Conservation (phyloP, 2,797 vertebrate species). For the Loriculus beryllinus region DNA sequence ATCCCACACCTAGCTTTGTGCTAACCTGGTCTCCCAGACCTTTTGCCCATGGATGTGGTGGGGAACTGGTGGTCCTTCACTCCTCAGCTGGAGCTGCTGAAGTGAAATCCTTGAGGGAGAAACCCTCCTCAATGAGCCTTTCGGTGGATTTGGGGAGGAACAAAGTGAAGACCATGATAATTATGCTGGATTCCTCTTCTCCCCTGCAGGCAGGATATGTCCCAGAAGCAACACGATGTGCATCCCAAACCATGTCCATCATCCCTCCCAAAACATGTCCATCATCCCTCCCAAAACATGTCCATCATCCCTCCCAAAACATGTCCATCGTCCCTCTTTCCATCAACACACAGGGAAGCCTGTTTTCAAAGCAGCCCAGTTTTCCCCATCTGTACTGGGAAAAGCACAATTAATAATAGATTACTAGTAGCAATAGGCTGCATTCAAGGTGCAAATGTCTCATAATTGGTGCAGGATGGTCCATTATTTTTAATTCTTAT, state of each 20-base stretch:
- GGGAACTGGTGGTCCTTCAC: background rate
- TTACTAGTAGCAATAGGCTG: background rate
- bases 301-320: background rate
- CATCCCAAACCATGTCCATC: background rate
- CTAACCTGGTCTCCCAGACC: background rate
- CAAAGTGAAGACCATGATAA: fast-evolving
- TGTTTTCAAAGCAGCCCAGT: background rate
- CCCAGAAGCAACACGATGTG: background rate
- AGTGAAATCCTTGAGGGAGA: background rate
- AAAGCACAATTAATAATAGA: background rate
- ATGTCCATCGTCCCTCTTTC: background rate
- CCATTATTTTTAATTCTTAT: background rate
- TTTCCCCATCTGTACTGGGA: background rate
- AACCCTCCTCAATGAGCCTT: background rate
- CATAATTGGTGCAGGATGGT: background rate
- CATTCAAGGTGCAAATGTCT: background rate
- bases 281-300: background rate
- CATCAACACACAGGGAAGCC: background rate
- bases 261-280: background rate
- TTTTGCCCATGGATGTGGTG: background rate
- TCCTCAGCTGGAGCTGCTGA: background rate
- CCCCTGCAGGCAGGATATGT: background rate
- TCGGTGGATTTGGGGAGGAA: background rate
- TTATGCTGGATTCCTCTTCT: background rate
- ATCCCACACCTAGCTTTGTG: background rate